Evolutionary conservation across 2,113 vertebrate species (phyloP).

Genomic region (Platichthys flesus): DNA sequence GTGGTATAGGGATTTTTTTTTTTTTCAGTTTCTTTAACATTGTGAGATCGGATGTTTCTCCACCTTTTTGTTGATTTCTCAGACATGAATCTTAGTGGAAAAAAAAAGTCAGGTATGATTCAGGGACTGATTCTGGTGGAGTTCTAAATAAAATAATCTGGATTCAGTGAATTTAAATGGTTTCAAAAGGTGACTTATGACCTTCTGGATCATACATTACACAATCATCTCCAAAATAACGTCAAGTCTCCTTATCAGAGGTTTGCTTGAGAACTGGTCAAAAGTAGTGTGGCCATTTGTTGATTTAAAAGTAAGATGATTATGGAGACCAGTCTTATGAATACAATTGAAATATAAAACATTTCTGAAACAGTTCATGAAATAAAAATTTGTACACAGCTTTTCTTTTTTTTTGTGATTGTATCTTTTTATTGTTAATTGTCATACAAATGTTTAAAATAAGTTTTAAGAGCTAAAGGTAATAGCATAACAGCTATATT

Average conservation of each 20-base stretch:
- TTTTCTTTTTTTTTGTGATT: slow-evolving; percentile 60
- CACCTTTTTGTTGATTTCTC: too few relatives aligned
- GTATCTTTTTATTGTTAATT: slow-evolving; percentile 71
- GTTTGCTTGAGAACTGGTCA: not conserved
- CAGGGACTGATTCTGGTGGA: not conserved
- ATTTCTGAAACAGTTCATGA: not conserved
- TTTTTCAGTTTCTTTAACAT: too few relatives aligned
- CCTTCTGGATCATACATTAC: not conserved
- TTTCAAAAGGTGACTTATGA: not conserved
- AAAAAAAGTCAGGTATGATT: too few relatives aligned
- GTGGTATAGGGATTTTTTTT: too few relatives aligned
- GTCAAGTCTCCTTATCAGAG: not conserved
- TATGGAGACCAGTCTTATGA: not conserved
- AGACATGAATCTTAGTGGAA: too few relatives aligned
- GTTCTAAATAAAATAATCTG: not conserved
- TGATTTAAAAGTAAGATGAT: not conserved
- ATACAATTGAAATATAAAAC: not conserved
- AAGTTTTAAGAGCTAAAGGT: slow-evolving; percentile 51
- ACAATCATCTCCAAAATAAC: not conserved
- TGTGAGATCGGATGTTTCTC: too few relatives aligned
- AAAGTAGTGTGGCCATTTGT: not conserved
- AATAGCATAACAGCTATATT: slow-evolving; percentile 39
- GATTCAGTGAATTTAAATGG: not conserved
- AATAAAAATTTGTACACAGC: not conserved
- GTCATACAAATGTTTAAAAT: slow-evolving; percentile 61